Base-by-base conservation (phyloP, 2,113 vertebrate genomes). In the Cranoglanis bouderius region DNA sequence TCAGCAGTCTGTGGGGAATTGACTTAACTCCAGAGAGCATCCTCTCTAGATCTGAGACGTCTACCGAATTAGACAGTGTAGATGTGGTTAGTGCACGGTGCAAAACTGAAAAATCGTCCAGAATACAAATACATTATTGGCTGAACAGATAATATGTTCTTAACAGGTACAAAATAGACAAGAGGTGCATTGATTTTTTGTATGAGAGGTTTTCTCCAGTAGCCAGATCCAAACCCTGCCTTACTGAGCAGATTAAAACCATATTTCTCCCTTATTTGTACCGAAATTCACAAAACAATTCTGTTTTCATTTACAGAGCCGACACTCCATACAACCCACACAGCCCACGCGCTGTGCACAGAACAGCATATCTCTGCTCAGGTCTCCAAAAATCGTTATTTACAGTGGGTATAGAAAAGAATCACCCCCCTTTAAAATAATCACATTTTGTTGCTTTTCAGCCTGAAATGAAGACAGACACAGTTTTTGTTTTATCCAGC, bases 1-100 rank as follows among this genome's bases (percentile, higher is more conserved):
- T 92, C 91, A 91, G 92, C 92, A 92, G 49, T 29, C 77, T 40
- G 13, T 29, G 26, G 61, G 5, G 21, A 53, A 87, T 77, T 86
- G 85, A 35, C 88, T 82, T 75, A 81, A 0, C 85, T 75, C 40
- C 35, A 90, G n/a, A 78, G 14, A 8, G 26, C 57, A 59, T 43
- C 80, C 89, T 32, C 38, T 13, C 6, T 90, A 92, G 93, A 84
- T 91, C 91, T 2, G 49, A 61, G 53, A 55, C 18, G 14, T 86
- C 90, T 32, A 90, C n/a, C 85, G 51, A 59, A 88, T 63, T 84
- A 51, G 88, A 91, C 89, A 88, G 86, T 89, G 38, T 72, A 88
- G 89, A 46, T 85, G 35, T 61, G 49, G 46, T 86, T 82, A 12
- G 40, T 65, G 63, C 51, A 72, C 3, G 75, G 13, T 38, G 35